These are phyloP conservation scores for Apamea monoglypha DNA, from an alignment of 2,888 invertebrate genomes.

Conservation along the genomic window DNA sequence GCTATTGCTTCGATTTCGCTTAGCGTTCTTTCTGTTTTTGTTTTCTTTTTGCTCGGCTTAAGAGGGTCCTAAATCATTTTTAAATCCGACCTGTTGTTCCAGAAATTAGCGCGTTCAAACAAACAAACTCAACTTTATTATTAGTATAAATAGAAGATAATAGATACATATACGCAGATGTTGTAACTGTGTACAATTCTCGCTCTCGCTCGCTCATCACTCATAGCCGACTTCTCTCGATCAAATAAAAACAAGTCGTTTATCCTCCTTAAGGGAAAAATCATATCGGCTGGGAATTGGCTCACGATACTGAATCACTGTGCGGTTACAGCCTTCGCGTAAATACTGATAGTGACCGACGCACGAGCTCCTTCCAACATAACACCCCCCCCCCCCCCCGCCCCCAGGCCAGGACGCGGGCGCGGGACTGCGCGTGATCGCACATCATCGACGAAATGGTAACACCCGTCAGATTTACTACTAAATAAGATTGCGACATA, in stretches of 20 bases:
- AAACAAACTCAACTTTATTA: too few species aligned
- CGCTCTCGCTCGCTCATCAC: constrained; percentile 28
- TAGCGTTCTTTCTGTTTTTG: too few species aligned
- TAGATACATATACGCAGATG: too few species aligned
- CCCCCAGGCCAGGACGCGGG: background rate
- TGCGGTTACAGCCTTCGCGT: constrained; percentile 53
- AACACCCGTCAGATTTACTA: background rate
- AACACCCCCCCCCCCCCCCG: too few species aligned
- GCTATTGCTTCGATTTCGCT: too few species aligned
- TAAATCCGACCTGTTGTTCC: too few species aligned
- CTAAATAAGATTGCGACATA: background rate
- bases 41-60: too few species aligned
- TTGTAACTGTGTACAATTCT: background rate
- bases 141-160: too few species aligned
- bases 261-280: constrained; percentile 70
- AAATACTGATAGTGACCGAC: constrained; percentile 47
- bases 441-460: background rate
- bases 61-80: too few species aligned
- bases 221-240: constrained; percentile 17
- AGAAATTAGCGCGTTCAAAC: too few species aligned
- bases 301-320: constrained; percentile 70
- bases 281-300: constrained; percentile 74
- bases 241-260: constrained; percentile 61
- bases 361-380: constrained; percentile 12
- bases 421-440: background rate